Evolutionary conservation across 2,888 invertebrate genomes (phyloP), one percentile per base, ranked within the genome.

Genomic region (Coelopa pilipes): DNA sequence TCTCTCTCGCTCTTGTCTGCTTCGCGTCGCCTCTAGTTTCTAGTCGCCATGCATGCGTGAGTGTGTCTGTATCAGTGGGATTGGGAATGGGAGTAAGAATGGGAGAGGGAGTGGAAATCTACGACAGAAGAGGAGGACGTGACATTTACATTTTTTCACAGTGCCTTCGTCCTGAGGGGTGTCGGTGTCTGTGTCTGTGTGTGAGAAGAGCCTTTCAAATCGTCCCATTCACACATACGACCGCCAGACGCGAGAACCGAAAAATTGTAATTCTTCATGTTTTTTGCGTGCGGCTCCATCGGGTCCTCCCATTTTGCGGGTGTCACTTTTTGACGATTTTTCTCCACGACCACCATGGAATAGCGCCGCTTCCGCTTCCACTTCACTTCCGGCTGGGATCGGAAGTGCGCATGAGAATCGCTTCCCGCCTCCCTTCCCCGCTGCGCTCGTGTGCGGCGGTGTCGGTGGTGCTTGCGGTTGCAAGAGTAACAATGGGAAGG

Each of bases 161-260:
- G 55, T 62, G 53, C 71, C 50, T 66, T 60, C 45, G 24, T 47
- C 34, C 53, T 3, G 12, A 47, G 21, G 19, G n/a, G 47, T 69
- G 45, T 60, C 19, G 12, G 50, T 47, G 21, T 60, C 34, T 74
- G 12, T 74, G 71, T 62, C 71, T 73, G 57, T 73, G 71, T 69
- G 53, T 63, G 65, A 34, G 34, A 34, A 34, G 34, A 34, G 34
- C 34, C 34, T 34, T 15, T 15, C 1, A 24, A 63, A 63, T 45
- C 63, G 11, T 46, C 5, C 12, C 46, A 2, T 7, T 17, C 63
- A 63, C 45, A 21, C 63, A 63, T 45, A 63, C 34, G 34, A 34
- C 34, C 34, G 7, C 34, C 34, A 34, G 12, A 21, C n/a, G 1
- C 19, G 47, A n/a, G 46, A 21, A 67, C 19, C 15, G 21, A 34